Conservation (phyloP, 2,888 invertebrate genomes). For the Rhopalosiphum nymphaeae region DNA sequence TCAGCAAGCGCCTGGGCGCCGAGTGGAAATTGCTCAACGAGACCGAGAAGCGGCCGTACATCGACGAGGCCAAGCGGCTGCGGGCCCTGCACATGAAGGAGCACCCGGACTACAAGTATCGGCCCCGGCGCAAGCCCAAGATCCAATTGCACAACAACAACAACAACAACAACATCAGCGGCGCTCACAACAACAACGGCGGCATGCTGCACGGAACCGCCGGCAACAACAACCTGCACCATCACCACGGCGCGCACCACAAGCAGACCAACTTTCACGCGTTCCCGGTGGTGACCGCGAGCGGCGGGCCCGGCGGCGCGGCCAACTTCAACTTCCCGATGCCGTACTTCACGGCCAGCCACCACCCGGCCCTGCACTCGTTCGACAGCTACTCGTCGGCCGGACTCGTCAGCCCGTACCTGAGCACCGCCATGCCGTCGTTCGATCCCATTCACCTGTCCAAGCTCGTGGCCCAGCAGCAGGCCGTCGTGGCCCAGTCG, state of each 20-base stretch:
- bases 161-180: constrained; percentile 66
- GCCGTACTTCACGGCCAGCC: constrained; percentile 52
- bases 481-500: constrained; percentile 67
- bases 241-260: constrained; percentile 12
- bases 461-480: constrained; percentile 73
- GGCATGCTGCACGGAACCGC: constrained; percentile 63
- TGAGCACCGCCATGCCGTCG: constrained; percentile 70
- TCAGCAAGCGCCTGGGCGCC: constrained; percentile 90
- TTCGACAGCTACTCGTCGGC: constrained; percentile 71
- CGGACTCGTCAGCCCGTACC: constrained; percentile 74
- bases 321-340: constrained; percentile 65
- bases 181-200: background rate
- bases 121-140: constrained; percentile 87
- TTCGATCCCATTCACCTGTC: constrained; percentile 78
- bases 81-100: constrained; percentile 91
- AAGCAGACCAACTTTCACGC: constrained; percentile 73
- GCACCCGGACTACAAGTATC: constrained; percentile 91
- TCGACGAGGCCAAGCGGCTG: constrained; percentile 93
- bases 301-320: constrained; percentile 70
- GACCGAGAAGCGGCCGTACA: constrained; percentile 90
- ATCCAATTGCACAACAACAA: constrained; percentile 76
- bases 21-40: constrained; percentile 94
- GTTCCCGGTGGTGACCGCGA: constrained; percentile 73
- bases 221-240: constrained; percentile 22
- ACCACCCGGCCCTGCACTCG: constrained; percentile 67